These are phyloP conservation scores for Phortica okadai DNA, from an alignment of 2,888 invertebrate genomes.

Conservation along the genomic window DNA sequence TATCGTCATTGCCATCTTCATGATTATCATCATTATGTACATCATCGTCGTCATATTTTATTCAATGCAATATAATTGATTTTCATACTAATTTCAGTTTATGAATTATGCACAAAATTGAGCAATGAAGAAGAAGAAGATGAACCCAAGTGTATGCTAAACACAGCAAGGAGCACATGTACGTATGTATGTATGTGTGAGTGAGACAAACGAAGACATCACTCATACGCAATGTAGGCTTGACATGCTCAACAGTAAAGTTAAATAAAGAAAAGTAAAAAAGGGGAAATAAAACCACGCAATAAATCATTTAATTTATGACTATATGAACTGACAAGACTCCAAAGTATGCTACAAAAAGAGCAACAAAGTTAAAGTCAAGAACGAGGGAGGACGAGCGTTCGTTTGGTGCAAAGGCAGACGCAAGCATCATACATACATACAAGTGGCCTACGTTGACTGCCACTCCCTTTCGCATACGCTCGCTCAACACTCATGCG, in stretches of 20 bases:
- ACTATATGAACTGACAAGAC: neutral
- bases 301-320: slow-evolving; percentile 11
- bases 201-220: slow-evolving; percentile 32
- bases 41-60: slow-evolving; percentile 17
- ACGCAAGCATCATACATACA: too few relatives aligned
- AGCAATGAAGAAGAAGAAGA: neutral
- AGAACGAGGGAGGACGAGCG: neutral
- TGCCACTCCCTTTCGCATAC: too few relatives aligned
- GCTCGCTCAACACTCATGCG: too few relatives aligned
- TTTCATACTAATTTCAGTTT: slow-evolving; percentile 14
- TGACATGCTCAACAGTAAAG: neutral
- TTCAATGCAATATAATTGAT: slow-evolving; percentile 30
- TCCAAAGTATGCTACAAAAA: neutral
- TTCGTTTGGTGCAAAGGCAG: too few relatives aligned
- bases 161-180: neutral
- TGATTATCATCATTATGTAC: too few relatives aligned
- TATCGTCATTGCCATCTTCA: neutral
- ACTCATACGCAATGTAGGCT: slow-evolving; percentile 43
- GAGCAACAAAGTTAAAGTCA: neutral
- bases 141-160: neutral
- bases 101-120: slow-evolving; percentile 11
- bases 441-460: too few relatives aligned
- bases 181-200: neutral
- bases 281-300: neutral
- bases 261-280: neutral